phyloP scores from a whole-genome alignment of 2,797 vertebrate genomes.

The Dromococcyx pavoninus region DNA sequence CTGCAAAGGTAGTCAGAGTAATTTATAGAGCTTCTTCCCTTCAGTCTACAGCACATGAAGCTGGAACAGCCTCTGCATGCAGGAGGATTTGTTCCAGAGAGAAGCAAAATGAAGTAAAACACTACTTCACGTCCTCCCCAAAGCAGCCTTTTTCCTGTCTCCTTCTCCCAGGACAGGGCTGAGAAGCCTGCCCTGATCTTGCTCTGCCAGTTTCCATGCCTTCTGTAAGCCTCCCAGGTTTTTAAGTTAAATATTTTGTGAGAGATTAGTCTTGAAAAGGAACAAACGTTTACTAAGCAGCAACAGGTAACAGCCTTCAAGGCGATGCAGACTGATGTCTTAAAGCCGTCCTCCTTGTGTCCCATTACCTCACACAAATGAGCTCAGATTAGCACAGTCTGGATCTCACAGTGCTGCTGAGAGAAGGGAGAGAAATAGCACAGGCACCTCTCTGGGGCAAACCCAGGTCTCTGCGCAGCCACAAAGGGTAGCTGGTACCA shows the following conservation, averaged over 20 bases:
- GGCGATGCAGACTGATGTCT: background rate
- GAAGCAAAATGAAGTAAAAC: background rate
- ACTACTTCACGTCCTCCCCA: background rate
- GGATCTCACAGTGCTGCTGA: background rate
- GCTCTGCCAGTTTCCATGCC: background rate
- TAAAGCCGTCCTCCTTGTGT: background rate
- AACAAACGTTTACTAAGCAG: background rate
- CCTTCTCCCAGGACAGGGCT: background rate
- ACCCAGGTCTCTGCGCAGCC: background rate
- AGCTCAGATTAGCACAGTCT: background rate
- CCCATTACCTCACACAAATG: background rate
- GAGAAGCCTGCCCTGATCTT: background rate
- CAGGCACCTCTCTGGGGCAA: background rate
- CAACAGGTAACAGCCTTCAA: slow-evolving; percentile 37
- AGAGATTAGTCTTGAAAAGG: slow-evolving; percentile 41
- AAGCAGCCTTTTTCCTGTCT: background rate
- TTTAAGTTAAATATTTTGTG: slow-evolving; percentile 7
- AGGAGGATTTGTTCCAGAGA: background rate
- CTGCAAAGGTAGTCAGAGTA: background rate
- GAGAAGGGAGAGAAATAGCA: background rate
- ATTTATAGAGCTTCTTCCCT: background rate
- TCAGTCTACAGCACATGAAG: background rate
- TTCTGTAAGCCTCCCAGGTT: background rate
- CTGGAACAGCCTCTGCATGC: background rate
- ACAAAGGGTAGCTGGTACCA: background rate